phyloP scores from a whole-genome alignment of 2,113 vertebrate species.

The Perognathus longimembris region DNA sequence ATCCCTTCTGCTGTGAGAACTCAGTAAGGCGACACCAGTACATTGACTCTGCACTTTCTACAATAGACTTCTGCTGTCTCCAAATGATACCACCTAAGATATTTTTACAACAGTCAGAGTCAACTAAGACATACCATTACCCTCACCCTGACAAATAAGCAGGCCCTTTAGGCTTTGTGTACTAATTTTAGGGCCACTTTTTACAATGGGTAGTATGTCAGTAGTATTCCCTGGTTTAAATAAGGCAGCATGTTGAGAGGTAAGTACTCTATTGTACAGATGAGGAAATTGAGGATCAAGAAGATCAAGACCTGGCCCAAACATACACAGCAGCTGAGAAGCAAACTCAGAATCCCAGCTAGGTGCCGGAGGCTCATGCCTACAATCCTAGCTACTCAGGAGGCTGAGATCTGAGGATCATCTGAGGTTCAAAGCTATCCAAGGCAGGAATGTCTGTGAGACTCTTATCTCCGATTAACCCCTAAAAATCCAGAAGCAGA shows the following conservation, averaged over 20 bases:
- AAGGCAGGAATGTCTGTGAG: no score
- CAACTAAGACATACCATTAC: neutral
- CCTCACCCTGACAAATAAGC: neutral
- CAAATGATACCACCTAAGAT: neutral
- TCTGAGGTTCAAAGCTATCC: no score
- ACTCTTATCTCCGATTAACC: no score
- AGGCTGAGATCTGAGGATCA: no score
- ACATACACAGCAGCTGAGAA: neutral
- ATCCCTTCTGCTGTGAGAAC: neutral
- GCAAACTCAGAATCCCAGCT: neutral
- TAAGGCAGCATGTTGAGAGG: neutral
- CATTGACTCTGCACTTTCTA: neutral
- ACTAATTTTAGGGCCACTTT: neutral
- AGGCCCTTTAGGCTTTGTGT: slow-evolving; percentile 14
- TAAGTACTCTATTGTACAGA: neutral
- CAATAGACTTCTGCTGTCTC: neutral
- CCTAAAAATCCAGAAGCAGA: no score
- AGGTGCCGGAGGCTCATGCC: no score
- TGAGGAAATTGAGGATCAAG: slow-evolving; percentile 35
- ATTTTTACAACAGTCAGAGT: neutral
- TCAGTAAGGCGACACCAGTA: neutral
- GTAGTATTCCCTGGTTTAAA: neutral
- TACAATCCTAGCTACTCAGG: no score
- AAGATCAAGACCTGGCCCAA: neutral
- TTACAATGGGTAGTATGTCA: neutral